These are phyloP conservation scores for Galerucella nymphaeae DNA, from an alignment of 2,888 invertebrate species.

Conservation along the genomic window DNA sequence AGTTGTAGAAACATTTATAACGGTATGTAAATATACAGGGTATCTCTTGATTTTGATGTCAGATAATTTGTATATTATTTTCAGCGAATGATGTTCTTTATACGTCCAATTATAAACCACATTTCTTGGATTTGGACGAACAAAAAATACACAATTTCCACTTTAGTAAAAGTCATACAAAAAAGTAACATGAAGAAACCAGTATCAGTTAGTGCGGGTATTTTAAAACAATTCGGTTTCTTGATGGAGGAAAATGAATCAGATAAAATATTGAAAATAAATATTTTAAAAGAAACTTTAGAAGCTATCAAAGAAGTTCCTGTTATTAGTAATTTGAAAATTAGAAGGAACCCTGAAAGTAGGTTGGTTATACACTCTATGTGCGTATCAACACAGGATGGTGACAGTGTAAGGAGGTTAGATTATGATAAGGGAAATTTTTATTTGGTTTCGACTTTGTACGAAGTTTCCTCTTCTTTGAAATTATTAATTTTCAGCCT, in stretches of 20 bases:
- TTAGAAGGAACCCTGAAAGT: slow-evolving; percentile 53
- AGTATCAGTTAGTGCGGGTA: slow-evolving; percentile 47
- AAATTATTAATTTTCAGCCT: slow-evolving; percentile 43
- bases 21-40: slow-evolving; percentile 45
- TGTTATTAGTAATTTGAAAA: slow-evolving; percentile 45
- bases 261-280: slow-evolving; percentile 46
- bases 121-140: slow-evolving; percentile 36
- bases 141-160: slow-evolving; percentile 37
- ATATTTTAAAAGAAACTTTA: slow-evolving; percentile 47
- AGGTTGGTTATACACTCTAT: slow-evolving; percentile 54
- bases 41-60: not conserved
- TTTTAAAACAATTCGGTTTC: slow-evolving; percentile 42
- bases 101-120: slow-evolving; percentile 33
- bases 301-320: slow-evolving; percentile 39
- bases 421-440: not conserved
- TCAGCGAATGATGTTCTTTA: slow-evolving; percentile 45
- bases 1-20: slow-evolving; percentile 51
- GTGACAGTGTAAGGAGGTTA: slow-evolving; percentile 51
- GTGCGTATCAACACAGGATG: slow-evolving; percentile 46
- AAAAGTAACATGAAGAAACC: slow-evolving; percentile 54
- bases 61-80: slow-evolving; percentile 17
- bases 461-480: too few relatives aligned
- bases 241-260: slow-evolving; percentile 42
- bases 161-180: slow-evolving; percentile 49
- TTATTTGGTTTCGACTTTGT: slow-evolving; percentile 26